Evolutionary conservation across 2,113 vertebrate genomes (phyloP), one percentile per base, ranked within the genome.

Genomic region (Pedionomus torquatus): DNA sequence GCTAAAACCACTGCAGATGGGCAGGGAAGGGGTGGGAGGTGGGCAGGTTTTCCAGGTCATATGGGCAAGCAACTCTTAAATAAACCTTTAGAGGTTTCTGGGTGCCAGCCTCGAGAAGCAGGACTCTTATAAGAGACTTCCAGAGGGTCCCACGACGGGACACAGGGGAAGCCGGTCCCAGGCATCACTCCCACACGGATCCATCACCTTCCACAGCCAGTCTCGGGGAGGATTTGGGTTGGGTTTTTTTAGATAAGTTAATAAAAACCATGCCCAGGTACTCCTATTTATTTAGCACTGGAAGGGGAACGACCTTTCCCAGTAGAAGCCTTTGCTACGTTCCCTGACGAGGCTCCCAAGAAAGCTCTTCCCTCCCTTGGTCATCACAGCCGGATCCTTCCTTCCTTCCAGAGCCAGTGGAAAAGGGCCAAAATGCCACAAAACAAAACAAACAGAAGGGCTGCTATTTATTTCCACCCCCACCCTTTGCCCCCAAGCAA

Each of bases 51-150:
- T 30, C 69, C 48, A 13, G n/a, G 48, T 49, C 12, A 8, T 7
- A 16, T 0, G 6, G 63, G 28, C 7, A 61, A 87, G 46, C 2
- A n/a, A 30, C 33, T 3, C 8, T 41, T 13, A 46, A 60, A 33
- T 17, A 19, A 57, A 31, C 3, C 5, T 30, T 33, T 9, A 4
- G 51, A 26, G 37, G 19, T 6, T 52, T 11, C 48, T 48, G 54
- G 49, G 31, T 3, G 15, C 43, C 7, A 0, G 26, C 30, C 30
- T n/a, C 0, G 0, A 46, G 18, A 46, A 37, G 10, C 0, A 9
- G 20, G 64, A 30, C 39, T 16, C 41, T 15, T 13, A 64, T 16
- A 20, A 19, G 35, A 54, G 23, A 21, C 7, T 23, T 30, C 2
- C 54, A 52, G 41, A 75, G 60, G 54, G 43, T 61, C 16, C 72